A percentile compares a stretch with the other conserved stretches of the same genome.
phyloP scores from a whole-genome alignment of 2,113 vertebrate genomes.

The Indicator indicator region DNA sequence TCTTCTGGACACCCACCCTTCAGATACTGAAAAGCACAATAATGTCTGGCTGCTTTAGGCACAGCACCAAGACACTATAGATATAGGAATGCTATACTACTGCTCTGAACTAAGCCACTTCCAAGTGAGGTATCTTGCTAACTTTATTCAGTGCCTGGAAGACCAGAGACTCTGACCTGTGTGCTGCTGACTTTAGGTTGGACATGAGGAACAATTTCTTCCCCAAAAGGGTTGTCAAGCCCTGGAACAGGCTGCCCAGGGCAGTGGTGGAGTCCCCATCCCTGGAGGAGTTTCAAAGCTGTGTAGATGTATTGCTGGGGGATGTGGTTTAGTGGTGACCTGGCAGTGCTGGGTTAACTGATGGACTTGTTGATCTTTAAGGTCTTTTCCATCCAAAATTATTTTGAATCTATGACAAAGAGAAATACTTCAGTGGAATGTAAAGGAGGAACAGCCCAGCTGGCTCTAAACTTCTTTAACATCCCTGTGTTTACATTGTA shows the following conservation, averaged over 20 bases:
- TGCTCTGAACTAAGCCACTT: neutral
- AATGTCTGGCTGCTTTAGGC: neutral
- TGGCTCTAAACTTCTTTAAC: neutral
- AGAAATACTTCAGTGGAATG: neutral
- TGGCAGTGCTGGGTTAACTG: too few relatives aligned
- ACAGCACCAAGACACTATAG: neutral
- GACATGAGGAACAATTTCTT: too few relatives aligned
- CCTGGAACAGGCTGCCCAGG: too few relatives aligned
- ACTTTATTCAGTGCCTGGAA: constrained; percentile 6
- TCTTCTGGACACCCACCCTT: too few relatives aligned
- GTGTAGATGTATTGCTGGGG: too few relatives aligned
- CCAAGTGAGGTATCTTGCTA: neutral
- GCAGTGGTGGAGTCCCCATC: too few relatives aligned
- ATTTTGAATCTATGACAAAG: neutral
- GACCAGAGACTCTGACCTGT: neutral
- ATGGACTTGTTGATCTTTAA: too few relatives aligned
- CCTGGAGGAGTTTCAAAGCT: too few relatives aligned
- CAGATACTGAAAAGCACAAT: neutral
- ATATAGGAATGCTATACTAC: neutral
- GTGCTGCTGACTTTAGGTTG: neutral
- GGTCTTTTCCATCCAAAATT: too few relatives aligned
- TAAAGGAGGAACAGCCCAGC: neutral
- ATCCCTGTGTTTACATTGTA: neutral
- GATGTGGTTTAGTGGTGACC: too few relatives aligned
- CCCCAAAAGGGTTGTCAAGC: too few relatives aligned